Conservation (phyloP, 2,797 vertebrate genomes). For the Sebastes oblongus region DNA sequence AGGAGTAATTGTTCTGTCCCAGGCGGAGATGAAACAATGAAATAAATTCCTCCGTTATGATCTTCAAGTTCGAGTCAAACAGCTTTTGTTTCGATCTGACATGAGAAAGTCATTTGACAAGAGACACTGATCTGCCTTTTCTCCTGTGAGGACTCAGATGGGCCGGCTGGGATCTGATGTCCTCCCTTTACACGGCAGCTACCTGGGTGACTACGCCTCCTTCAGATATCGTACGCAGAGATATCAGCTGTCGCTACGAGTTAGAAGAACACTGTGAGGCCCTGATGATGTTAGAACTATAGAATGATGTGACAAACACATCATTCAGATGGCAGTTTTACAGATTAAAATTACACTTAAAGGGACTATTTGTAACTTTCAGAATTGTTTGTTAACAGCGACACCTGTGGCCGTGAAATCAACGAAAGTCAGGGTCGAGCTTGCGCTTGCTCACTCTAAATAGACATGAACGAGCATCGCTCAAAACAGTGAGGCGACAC, state of each 20-base stretch:
- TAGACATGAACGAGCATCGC: no score
- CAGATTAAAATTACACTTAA: not conserved
- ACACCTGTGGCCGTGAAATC: no score
- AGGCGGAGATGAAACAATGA: slow-evolving; percentile 62
- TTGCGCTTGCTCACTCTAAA: no score
- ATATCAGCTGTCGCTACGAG: not conserved
- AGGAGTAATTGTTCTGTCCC: slow-evolving; percentile 51
- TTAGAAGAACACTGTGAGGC: not conserved
- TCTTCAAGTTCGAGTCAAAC: slow-evolving; percentile 62
- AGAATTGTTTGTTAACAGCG: no score
- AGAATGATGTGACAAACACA: not conserved
- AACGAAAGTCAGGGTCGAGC: no score
- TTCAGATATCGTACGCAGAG: not conserved
- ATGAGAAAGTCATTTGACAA: slow-evolving; percentile 51
- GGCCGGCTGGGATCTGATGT: slow-evolving; percentile 15
- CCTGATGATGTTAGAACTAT: not conserved
- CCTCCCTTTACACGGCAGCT: slow-evolving; percentile 15
- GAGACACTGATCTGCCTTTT: slow-evolving; percentile 2
- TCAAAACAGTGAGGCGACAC: no score
- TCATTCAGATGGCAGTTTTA: not conserved
- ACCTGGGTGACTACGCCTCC: not conserved
- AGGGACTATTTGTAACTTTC: no score
- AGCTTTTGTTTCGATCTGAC: slow-evolving; percentile 47
- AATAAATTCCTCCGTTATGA: slow-evolving; percentile 52
- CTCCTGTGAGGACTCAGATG: slow-evolving; percentile 18